Evolutionary conservation across 2,888 invertebrate genomes (phyloP), one percentile per base, ranked within the genome.

Genomic region (Acronicta alni): DNA sequence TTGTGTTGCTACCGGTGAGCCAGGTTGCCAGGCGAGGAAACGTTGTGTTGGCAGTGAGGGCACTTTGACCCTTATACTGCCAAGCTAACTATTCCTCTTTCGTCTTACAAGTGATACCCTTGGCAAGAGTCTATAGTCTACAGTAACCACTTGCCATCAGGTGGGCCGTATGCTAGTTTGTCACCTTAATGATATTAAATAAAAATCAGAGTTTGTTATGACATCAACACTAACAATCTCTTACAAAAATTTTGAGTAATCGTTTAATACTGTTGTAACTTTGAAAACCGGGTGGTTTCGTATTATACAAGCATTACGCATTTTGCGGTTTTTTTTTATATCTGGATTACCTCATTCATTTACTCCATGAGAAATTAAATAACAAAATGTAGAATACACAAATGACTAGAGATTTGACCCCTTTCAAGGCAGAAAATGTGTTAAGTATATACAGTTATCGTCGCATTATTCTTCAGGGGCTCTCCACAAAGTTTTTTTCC

Each of bases 401-500:
- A 57, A 51, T 43, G 16, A 54, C 16, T 23, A 30, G 41, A 60
- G 49, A 37, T 64, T 35, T n/a, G 68, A 62, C 55, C 46, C 65
- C 59, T 62, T 55, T 54, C 26, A 16, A 7, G 38, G 47, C 62
- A 65, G 57, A 59, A 62, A 60, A 61, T 45, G n/a, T 46, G 16
- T 61, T 53, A 47, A 41, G 23, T 48, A 56, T 66, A 74, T 70
- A 77, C 74, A 74, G 64, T 74, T 72, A 74, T 77, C 51, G 65
- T 72, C 57, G 65, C 58, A 78, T 78, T 66, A 75, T 58, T 62
- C 48, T 56, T 49, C 57, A 69, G 62, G 62, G 64, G 57, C 57
- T 64, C 70, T 70, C 38, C 57, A 64, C 58, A 54, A 57, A 63
- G 64, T 72, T 59, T 59, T 57, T 60, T 62, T 57, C 57, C 44